Conservation (phyloP, 2,113 vertebrate genomes). For the Shinisaurus crocodilurus region DNA sequence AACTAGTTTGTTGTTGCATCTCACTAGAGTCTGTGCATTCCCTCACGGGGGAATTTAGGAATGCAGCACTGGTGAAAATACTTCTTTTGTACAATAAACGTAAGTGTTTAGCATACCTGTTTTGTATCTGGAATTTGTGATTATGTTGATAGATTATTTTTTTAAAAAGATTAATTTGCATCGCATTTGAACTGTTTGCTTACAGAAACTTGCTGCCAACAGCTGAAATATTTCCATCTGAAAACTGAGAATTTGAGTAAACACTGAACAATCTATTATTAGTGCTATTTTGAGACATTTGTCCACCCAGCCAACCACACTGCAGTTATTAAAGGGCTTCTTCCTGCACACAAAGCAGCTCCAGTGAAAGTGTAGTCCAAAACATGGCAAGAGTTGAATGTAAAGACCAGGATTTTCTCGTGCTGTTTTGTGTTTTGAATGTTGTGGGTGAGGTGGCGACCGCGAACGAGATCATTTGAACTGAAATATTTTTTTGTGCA, state of each 20-base stretch:
- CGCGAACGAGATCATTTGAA: background rate
- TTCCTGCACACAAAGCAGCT: background rate
- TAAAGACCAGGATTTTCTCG: background rate
- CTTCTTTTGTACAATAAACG: conserved; percentile 10
- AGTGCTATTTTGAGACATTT: background rate
- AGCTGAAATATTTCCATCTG: background rate
- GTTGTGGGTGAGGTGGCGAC: background rate
- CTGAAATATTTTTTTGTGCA: background rate
- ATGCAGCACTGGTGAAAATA: background rate
- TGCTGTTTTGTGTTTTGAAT: background rate
- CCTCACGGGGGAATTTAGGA: background rate
- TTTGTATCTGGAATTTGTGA: conserved; percentile 18
- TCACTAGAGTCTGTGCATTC: background rate
- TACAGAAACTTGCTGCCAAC: background rate
- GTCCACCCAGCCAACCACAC: background rate
- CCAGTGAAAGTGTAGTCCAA: background rate
- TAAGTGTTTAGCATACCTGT: conserved; percentile 12
- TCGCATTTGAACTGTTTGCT: background rate
- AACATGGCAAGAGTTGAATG: background rate
- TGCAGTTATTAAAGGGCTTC: background rate
- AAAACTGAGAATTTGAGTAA: background rate
- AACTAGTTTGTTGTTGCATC: background rate
- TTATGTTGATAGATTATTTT: background rate
- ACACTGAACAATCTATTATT: background rate
- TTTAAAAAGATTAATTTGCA: background rate